Evolutionary conservation across 2,797 vertebrate species (phyloP), one percentile per base, ranked within the genome.

Genomic region (Xenops minutus): DNA sequence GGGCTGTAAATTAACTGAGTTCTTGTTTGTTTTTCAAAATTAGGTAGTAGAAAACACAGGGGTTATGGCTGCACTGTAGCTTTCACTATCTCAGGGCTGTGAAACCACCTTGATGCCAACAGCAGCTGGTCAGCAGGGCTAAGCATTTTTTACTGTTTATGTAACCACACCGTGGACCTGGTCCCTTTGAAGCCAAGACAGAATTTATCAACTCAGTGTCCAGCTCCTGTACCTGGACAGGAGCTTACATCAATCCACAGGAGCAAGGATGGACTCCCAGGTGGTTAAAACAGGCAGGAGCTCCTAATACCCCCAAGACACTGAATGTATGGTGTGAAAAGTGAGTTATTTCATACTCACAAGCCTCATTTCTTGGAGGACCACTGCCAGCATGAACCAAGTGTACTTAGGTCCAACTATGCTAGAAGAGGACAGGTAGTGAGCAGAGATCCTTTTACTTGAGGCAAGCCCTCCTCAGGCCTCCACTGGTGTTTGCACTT

Each of bases 331-430:
- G 11, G 9, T n/a, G 26, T 36, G 39, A 54, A 62, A 51, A 34
- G 51, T 3, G 24, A 66, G 34, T n/a, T 67, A 20, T 27, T 54
- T 43, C 46, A 61, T 20, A 61, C 2, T 11, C 16, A 44, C 7
- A 58, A 56, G n/a, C 10, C 30, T 20, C 3, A 22, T 75, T 71
- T 34, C 54, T 49, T 37, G 26, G 22, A 48, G 36, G 39, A 56
- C 2, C 5, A 5, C 14, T 20, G 51, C 32, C 46, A 81, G 41
- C n/a, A 71, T 20, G n/a, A 59, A 4, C 19, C 46, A 18, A 29
- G 58, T 1, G 0, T 29, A 5, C n/a, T 34, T 12, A 12, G 0
- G 6, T n/a, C 27, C 63, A n/a, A 17, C 44, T 8, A 15, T 10
- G n/a, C 19, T 39, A 21, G 36, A 54, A 20, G n/a, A 64, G 30